Evolutionary conservation across 2,888 invertebrate genomes (phyloP).

Genomic region (Pseudococcus longispinus): DNA sequence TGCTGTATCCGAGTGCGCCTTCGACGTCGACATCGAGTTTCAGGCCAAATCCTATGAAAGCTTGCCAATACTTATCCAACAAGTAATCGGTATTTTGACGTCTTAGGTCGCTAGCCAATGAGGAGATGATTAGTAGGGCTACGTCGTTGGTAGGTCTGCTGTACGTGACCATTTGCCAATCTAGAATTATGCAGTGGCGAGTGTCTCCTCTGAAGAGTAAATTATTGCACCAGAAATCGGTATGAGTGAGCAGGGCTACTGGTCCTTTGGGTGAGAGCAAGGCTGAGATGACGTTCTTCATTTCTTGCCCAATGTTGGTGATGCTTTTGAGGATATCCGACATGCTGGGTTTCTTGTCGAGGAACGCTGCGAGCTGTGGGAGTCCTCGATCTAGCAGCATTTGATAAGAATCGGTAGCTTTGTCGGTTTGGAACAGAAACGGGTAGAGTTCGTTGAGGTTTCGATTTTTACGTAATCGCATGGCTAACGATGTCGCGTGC

Average conservation of each 20-base stretch:
- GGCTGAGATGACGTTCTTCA: conserved; percentile 75
- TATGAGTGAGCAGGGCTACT: conserved; percentile 78
- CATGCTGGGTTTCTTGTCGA: conserved; percentile 65
- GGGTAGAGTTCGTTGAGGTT: conserved; percentile 68
- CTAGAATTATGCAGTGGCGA: conserved; percentile 73
- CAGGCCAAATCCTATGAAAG: conserved; percentile 69
- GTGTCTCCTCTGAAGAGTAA: conserved; percentile 71
- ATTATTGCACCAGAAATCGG: conserved; percentile 86
- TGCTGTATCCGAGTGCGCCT: conserved; percentile 66
- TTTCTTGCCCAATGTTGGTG: conserved; percentile 69
- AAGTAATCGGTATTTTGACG: conserved; percentile 70
- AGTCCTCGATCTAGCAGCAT: conserved; percentile 79
- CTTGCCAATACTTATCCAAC: conserved; percentile 75
- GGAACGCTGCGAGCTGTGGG: conserved; percentile 72
- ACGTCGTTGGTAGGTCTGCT: conserved; percentile 77
- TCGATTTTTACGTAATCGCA: conserved; percentile 65
- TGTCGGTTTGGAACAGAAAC: conserved; percentile 79
- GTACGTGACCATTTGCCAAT: conserved; percentile 80
- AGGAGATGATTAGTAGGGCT: conserved; percentile 73
- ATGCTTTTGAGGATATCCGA: conserved; percentile 70
- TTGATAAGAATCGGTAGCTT: conserved; percentile 81
- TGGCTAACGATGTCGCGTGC: conserved; percentile 75
- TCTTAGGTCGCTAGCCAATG: conserved; percentile 75
- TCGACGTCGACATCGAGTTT: conserved; percentile 72
- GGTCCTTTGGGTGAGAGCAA: conserved; percentile 76